These are phyloP conservation scores for Rhadinocentrus ornatus DNA, from an alignment of 2,797 vertebrate species.

Conservation along the genomic window DNA sequence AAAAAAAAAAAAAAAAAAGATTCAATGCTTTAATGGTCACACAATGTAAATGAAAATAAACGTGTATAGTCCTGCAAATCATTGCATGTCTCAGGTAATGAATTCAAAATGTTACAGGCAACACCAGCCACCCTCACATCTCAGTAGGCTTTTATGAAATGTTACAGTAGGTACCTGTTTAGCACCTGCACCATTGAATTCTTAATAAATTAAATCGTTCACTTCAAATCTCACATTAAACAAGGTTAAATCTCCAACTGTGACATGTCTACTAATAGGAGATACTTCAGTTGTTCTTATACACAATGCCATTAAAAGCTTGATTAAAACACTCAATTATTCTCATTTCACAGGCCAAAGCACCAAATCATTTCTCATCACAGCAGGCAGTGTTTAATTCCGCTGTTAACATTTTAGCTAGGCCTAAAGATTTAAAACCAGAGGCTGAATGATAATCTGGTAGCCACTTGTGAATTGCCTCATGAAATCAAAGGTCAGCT, in stretches of 20 bases:
- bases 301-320: constrained; percentile 18
- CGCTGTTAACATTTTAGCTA: constrained; percentile 68
- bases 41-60: constrained; percentile 21
- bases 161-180: constrained; percentile 4
- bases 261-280: constrained; percentile 28
- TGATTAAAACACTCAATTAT: constrained; percentile 35
- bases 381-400: constrained; percentile 69
- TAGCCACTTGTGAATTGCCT: constrained; percentile 16
- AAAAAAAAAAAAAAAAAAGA: constrained; percentile 53
- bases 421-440: constrained; percentile 33
- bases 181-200: constrained; percentile 10
- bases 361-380: constrained; percentile 51
- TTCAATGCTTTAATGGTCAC: constrained; percentile 18
- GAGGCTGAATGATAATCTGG: constrained; percentile 36
- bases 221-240: constrained; percentile 20
- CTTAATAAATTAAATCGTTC: constrained; percentile 10
- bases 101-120: constrained; percentile 16
- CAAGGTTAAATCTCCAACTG: constrained; percentile 29
- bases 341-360: constrained; percentile 39
- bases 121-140: constrained; percentile 21
- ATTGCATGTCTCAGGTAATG: neutral
- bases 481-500: constrained; percentile 30
- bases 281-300: constrained; percentile 24
- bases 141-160: constrained; percentile 35
- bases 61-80: neutral